Percentiles rank a stretch among this genome's conserved stretches.
Evolutionary conservation across 1,140 invertebrate genomes (phyloP).

Genomic region (Elysia chlorotica): DNA sequence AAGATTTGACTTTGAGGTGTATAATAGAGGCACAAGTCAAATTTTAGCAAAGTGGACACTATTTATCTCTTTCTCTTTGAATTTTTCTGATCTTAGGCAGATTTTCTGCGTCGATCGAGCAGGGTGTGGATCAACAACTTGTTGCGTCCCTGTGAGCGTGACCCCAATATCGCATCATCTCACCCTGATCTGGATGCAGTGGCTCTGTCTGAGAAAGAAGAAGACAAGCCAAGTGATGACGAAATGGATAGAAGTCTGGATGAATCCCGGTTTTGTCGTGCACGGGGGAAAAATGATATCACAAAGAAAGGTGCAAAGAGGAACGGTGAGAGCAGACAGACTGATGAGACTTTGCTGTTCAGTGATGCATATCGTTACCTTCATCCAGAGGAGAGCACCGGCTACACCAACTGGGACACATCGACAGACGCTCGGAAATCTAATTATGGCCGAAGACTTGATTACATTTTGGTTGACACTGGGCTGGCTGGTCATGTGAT

Average conservation of each 20-base stretch:
- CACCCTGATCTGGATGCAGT: conserved; percentile 29
- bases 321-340: neutral
- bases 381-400: conserved; percentile 61
- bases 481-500: conserved; percentile 52
- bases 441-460: conserved; percentile 69
- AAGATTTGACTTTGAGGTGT: too few species aligned
- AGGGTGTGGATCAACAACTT: conserved; percentile 62
- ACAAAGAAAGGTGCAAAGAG: too few species aligned
- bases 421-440: conserved; percentile 63
- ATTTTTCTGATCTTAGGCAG: conserved; percentile 35
- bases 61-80: too few species aligned
- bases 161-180: conserved; percentile 32
- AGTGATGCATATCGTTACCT: conserved; percentile 66
- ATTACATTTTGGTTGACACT: conserved; percentile 66
- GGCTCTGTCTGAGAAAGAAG: conserved; percentile 31
- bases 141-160: conserved; percentile 34
- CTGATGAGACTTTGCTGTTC: conserved; percentile 43
- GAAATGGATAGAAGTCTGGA: too few species aligned
- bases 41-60: too few species aligned
- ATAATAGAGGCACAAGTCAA: too few species aligned
- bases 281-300: too few species aligned
- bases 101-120: conserved; percentile 51
- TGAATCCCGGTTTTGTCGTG: too few species aligned
- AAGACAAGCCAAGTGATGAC: too few species aligned
- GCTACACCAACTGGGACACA: conserved; percentile 68